These are phyloP conservation scores for Hydrozoanthus tunicans DNA, from an alignment of 64 coral and sea anemone species.

Conservation along the genomic window DNA sequence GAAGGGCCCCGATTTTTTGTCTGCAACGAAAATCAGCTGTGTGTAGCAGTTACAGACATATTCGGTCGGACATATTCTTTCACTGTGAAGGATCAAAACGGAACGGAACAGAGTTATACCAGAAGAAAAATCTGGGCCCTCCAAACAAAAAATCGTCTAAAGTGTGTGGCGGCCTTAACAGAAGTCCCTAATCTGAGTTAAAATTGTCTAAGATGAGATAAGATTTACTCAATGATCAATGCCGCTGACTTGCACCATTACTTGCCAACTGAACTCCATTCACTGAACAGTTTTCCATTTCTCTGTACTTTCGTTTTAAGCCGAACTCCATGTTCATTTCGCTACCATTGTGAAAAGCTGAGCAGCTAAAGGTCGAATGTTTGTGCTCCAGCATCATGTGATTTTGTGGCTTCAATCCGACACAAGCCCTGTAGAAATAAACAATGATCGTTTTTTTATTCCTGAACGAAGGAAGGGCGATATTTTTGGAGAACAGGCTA, in stretches of 20 bases:
- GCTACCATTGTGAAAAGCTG: neutral
- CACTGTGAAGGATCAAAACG: no score
- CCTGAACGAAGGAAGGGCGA: neutral
- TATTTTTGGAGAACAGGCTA: no score
- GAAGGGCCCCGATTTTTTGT: no score
- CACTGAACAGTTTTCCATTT: neutral
- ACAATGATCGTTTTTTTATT: neutral
- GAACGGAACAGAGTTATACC: no score
- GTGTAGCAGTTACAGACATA: no score
- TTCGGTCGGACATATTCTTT: no score
- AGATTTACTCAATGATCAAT: neutral
- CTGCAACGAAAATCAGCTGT: no score
- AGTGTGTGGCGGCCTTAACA: no score
- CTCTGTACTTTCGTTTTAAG: slow-evolving; percentile 25
- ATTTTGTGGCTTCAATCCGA: slow-evolving; percentile 93
- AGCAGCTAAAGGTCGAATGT: slow-evolving; percentile 32
- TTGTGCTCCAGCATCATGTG: slow-evolving; percentile 91
- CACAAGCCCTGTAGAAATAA: slow-evolving; percentile 67
- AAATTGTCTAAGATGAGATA: no score
- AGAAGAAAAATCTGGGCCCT: no score
- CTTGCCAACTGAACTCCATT: slow-evolving; percentile 25
- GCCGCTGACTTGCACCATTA: neutral
- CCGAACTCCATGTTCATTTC: slow-evolving; percentile 3
- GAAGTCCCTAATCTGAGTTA: no score
- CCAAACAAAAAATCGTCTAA: no score